Evolutionary conservation across 2,888 invertebrate species (phyloP).

Genomic region (Eutolmus rufibarbis): DNA sequence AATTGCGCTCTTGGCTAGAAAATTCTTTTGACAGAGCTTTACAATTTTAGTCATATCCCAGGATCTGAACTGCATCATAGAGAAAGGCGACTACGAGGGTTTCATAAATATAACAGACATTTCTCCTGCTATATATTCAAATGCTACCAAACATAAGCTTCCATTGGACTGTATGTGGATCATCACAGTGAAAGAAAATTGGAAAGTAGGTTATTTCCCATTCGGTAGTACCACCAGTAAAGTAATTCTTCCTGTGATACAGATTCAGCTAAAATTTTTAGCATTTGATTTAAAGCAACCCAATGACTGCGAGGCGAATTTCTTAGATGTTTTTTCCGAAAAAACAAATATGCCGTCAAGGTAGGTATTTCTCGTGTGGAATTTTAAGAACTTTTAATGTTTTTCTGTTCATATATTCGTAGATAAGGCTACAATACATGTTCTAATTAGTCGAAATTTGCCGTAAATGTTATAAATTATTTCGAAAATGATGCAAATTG

Average conservation of each 20-base stretch:
- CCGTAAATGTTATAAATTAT: no score
- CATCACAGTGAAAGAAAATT: constrained; percentile 69
- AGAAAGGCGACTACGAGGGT: constrained; percentile 66
- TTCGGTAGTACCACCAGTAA: background rate
- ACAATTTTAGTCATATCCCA: constrained; percentile 55
- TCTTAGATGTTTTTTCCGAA: constrained; percentile 75
- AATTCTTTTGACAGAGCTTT: background rate
- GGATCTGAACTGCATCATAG: constrained; percentile 68
- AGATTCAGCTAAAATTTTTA: constrained; percentile 76
- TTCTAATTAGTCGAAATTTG: no score
- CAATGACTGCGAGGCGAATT: constrained; percentile 80
- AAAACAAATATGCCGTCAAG: constrained; percentile 69
- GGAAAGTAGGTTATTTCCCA: constrained; percentile 67
- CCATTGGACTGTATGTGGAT: constrained; percentile 80
- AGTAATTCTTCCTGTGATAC: constrained; percentile 48
- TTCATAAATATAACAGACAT: constrained; percentile 69
- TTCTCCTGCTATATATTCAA: constrained; percentile 64
- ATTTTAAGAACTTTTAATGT: background rate
- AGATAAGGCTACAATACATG: no score
- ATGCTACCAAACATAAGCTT: constrained; percentile 66
- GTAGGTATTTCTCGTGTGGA: constrained; percentile 50
- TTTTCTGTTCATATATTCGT: background rate
- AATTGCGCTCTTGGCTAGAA: background rate
- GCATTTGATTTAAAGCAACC: constrained; percentile 73
- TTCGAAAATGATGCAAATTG: no score